Evolutionary conservation across 2,888 invertebrate genomes (phyloP).

Genomic region (Agriotes lineatus): DNA sequence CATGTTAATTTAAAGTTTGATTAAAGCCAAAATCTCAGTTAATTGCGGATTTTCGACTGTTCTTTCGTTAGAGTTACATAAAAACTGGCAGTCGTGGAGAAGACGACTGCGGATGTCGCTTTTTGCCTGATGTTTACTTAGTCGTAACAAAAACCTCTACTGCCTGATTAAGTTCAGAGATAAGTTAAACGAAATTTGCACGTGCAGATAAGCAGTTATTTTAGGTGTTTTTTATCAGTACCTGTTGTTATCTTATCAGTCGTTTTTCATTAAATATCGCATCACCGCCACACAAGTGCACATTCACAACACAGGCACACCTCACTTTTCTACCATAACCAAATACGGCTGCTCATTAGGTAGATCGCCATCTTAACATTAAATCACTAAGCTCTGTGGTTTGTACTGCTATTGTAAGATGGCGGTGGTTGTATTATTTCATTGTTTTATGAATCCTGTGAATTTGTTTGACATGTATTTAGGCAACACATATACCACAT

Average conservation of each 20-base stretch:
- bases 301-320: slow-evolving; percentile 33
- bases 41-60: background rate
- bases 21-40: slow-evolving; percentile 4
- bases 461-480: too few relatives aligned
- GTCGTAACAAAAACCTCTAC: slow-evolving; percentile 3
- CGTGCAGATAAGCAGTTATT: background rate
- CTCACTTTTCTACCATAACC: slow-evolving; percentile 31
- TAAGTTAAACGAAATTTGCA: background rate
- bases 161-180: background rate
- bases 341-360: slow-evolving; percentile 24
- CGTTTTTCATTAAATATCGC: background rate
- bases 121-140: slow-evolving; percentile 3
- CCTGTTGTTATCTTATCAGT: slow-evolving; percentile 14
- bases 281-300: slow-evolving; percentile 1
- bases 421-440: too few relatives aligned
- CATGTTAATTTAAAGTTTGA: slow-evolving; percentile 28
- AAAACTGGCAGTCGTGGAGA: too few relatives aligned
- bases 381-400: background rate
- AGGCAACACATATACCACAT: too few relatives aligned
- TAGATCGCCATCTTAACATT: slow-evolving; percentile 8
- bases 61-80: background rate
- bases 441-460: too few relatives aligned
- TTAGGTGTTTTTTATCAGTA: slow-evolving; percentile 6
- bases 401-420: too few relatives aligned
- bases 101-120: too few relatives aligned